Conservation (phyloP, 2,888 invertebrate species). For the Tinea pellionella region DNA sequence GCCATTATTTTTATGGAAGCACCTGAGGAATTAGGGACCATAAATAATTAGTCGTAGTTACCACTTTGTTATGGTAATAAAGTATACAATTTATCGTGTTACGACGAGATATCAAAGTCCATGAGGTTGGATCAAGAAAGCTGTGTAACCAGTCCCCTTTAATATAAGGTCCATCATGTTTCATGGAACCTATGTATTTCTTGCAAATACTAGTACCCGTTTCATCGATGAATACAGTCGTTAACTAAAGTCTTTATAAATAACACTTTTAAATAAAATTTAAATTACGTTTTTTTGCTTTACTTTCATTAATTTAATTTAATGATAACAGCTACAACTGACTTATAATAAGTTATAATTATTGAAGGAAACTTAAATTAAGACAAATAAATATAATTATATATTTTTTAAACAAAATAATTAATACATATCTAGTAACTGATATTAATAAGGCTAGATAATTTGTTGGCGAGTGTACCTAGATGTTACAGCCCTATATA, state of each 20-base stretch:
- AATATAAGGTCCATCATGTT: background rate
- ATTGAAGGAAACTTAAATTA: no score
- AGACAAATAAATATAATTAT: no score
- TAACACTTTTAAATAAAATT: no score
- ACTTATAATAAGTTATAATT: no score
- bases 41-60: background rate
- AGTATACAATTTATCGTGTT: background rate
- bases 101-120: constrained; percentile 9
- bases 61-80: background rate
- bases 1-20: constrained; percentile 1
- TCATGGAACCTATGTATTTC: constrained; percentile 2
- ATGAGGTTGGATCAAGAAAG: constrained; percentile 4
- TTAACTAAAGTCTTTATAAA: background rate
- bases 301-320: no score
- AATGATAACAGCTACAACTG: no score
- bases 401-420: no score
- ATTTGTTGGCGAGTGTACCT: constrained; percentile 29
- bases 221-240: background rate
- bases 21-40: background rate
- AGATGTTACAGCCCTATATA: constrained; percentile 37
- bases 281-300: no score
- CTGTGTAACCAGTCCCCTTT: background rate
- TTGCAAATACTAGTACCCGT: background rate
- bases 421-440: no score
- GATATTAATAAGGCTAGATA: background rate